Evolutionary conservation across 1,140 invertebrate genomes (phyloP).

Genomic region (Oreohelix idahoensis): DNA sequence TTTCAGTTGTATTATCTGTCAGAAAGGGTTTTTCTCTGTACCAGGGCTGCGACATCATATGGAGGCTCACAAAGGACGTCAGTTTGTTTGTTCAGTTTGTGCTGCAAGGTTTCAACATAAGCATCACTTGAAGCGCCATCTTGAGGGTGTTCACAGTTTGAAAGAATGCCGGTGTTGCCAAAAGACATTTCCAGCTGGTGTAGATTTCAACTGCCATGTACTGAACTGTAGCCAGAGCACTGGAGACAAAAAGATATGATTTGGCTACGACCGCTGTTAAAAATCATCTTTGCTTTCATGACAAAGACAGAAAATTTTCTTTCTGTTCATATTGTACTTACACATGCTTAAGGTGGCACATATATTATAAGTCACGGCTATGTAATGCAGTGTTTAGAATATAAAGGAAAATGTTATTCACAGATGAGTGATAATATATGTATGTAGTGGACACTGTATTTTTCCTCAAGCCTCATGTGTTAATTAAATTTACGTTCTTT

Average conservation of each 20-base stretch:
- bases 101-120: conserved; percentile 37
- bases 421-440: no score
- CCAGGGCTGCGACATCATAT: conserved; percentile 25
- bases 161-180: conserved; percentile 23
- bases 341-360: no score
- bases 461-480: no score
- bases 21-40: conserved; percentile 33
- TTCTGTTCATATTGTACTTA: background rate
- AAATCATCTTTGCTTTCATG: background rate
- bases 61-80: conserved; percentile 29
- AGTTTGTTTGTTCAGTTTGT: conserved; percentile 29
- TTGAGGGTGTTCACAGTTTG: conserved; percentile 21
- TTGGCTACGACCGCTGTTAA: background rate
- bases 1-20: conserved; percentile 32
- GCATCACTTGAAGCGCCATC: conserved; percentile 26
- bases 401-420: no score
- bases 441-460: no score
- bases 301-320: no score
- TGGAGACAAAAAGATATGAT: background rate
- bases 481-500: no score
- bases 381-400: no score
- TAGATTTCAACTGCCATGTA: conserved; percentile 16
- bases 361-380: no score
- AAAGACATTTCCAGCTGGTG: conserved; percentile 16
- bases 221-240: conserved; percentile 9